Conservation (phyloP, 2,113 vertebrate genomes). For the Aspiorhynchus laticeps region DNA sequence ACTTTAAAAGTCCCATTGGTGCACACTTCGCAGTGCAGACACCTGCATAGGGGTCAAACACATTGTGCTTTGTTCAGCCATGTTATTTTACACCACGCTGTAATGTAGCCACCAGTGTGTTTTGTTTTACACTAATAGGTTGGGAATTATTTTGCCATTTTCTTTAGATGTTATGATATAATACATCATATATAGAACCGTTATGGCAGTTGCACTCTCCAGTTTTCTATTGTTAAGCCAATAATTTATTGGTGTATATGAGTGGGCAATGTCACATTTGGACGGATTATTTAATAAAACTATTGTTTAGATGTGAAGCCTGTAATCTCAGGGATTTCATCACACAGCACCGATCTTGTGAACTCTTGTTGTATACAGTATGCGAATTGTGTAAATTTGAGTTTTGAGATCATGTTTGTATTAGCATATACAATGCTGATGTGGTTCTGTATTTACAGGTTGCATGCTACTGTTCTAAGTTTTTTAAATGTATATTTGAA, state of each 20-base stretch:
- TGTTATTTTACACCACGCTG: slow-evolving; percentile 30
- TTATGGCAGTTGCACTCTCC: neutral
- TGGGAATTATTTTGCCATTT: neutral
- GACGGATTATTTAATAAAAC: neutral
- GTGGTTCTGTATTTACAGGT: neutral
- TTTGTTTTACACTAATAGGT: neutral
- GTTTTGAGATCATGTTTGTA: neutral
- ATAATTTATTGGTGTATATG: neutral
- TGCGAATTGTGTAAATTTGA: neutral
- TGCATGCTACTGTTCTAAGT: neutral
- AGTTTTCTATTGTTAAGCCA: neutral
- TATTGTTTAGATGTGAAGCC: slow-evolving; percentile 8
- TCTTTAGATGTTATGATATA: neutral
- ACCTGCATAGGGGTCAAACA: slow-evolving; percentile 26
- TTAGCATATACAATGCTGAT: neutral
- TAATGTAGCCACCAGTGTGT: neutral
- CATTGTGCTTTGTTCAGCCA: slow-evolving; percentile 31
- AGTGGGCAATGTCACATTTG: neutral
- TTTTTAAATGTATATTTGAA: neutral
- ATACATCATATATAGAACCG: neutral
- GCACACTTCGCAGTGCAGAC: neutral
- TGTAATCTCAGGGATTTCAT: neutral
- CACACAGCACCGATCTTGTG: neutral
- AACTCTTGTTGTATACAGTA: neutral
- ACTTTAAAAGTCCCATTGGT: neutral